phyloP scores from a whole-genome alignment of 1,140 invertebrate genomes.

The Popillia japonica region DNA sequence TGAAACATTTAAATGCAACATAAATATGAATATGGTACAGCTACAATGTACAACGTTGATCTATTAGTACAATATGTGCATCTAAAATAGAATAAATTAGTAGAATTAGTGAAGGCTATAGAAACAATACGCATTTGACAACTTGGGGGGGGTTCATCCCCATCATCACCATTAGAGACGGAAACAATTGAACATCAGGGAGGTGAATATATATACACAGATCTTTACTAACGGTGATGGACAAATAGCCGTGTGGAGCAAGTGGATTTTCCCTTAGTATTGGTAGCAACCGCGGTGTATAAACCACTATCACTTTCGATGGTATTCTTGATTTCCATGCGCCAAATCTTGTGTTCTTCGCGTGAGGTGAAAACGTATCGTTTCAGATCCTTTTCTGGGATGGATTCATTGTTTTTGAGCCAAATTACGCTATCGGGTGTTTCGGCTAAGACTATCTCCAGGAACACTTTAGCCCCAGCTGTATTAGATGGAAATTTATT shows the following conservation, averaged over 20 bases:
- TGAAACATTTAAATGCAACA: constrained; percentile 18
- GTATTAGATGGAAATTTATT: constrained; percentile 42
- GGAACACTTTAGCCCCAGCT: constrained; percentile 87
- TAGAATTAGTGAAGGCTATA: not conserved
- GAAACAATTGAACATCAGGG: too few species aligned
- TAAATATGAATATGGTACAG: not conserved
- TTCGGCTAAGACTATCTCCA: constrained; percentile 80
- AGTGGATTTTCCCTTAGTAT: constrained; percentile 78
- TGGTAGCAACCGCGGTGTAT: constrained; percentile 91
- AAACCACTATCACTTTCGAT: constrained; percentile 84
- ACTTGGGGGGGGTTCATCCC: not conserved
- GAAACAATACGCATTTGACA: not conserved
- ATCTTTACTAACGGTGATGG: constrained; percentile 74
- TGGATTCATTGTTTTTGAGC: constrained; percentile 88
- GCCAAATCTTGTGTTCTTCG: constrained; percentile 67
- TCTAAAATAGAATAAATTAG: constrained; percentile 10
- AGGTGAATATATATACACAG: too few species aligned
- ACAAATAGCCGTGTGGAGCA: constrained; percentile 87
- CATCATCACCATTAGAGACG: not conserved
- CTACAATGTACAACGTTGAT: not conserved
- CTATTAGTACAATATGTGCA: not conserved
- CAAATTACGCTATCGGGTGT: constrained; percentile 75
- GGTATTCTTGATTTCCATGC: constrained; percentile 82
- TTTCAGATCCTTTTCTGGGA: constrained; percentile 76
- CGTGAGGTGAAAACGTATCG: constrained; percentile 70